phyloP scores from a whole-genome alignment of 2,888 invertebrate genomes.

The Caenorhabditis imperialis region DNA sequence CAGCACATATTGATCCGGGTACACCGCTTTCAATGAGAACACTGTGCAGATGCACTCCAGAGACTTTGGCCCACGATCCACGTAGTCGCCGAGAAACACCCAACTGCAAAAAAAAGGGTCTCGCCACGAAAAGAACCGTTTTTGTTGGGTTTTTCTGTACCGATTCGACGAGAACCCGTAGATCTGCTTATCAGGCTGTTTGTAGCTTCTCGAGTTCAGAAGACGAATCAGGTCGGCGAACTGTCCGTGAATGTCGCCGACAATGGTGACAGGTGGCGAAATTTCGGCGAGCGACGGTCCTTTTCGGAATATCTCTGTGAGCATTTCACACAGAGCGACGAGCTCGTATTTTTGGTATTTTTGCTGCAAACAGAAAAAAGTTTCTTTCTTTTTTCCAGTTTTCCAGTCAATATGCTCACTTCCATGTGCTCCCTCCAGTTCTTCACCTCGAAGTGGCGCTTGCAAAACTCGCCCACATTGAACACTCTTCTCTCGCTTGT shows the following conservation, averaged over 20 bases:
- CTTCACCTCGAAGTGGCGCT: slow-evolving; percentile 18
- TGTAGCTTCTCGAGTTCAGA: slow-evolving; percentile 7
- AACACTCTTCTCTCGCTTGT: slow-evolving; percentile 6
- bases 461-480: slow-evolving; percentile 21
- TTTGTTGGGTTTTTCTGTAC: no score
- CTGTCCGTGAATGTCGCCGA: slow-evolving; percentile 58
- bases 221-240: slow-evolving; percentile 41
- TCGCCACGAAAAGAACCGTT: no score
- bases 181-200: slow-evolving; percentile 7
- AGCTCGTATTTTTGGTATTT: slow-evolving; percentile 23
- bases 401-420: background rate
- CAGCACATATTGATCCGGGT: slow-evolving; percentile 31
- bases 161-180: slow-evolving; percentile 3
- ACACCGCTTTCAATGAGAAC: slow-evolving; percentile 48
- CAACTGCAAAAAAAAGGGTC: slow-evolving; percentile 21
- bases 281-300: slow-evolving; percentile 23
- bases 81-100: slow-evolving; percentile 57
- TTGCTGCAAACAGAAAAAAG: slow-evolving; percentile 17
- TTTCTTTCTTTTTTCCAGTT: background rate
- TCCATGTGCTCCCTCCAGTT: slow-evolving; percentile 32
- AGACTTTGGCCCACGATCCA: slow-evolving; percentile 53
- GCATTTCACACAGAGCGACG: slow-evolving; percentile 4
- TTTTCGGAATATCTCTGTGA: slow-evolving; percentile 12
- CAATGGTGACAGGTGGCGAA: slow-evolving; percentile 45
- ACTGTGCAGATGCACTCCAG: slow-evolving; percentile 53